Conservation (phyloP, 2,888 invertebrate genomes). For the Camponotus fellah region DNA sequence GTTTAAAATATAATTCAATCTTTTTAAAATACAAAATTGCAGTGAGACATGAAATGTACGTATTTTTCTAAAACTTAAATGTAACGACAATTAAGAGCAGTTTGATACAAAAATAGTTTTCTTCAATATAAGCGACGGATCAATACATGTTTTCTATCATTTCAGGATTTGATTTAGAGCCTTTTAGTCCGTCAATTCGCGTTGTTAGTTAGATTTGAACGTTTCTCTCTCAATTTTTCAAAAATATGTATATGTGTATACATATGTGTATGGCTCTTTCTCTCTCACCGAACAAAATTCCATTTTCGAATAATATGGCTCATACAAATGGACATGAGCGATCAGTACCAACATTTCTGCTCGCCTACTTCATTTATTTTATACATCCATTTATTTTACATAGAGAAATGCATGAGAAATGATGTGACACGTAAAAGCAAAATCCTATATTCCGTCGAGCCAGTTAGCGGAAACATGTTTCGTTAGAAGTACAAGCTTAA, state of each 20-base stretch:
- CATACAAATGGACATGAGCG: neutral
- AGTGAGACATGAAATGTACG: neutral
- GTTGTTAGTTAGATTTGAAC: neutral
- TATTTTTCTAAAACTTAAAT: conserved; percentile 1
- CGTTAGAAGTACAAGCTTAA: conserved; percentile 3
- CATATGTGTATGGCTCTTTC: neutral
- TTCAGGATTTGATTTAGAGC: conserved; percentile 1
- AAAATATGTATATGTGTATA: neutral
- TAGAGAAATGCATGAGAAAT: neutral
- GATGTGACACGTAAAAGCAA: conserved; percentile 18
- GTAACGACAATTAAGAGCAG: neutral
- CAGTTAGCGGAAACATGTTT: conserved; percentile 31
- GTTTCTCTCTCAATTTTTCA: neutral
- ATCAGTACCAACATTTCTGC: neutral
- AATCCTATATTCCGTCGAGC: conserved; percentile 12
- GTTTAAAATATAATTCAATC: conserved; percentile 13
- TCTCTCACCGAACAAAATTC: neutral
- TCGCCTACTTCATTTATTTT: neutral
- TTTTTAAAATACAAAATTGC: neutral
- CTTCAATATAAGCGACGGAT: neutral
- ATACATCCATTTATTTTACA: neutral
- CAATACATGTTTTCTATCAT: conserved; percentile 7
- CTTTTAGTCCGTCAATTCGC: neutral
- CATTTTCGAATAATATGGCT: neutral
- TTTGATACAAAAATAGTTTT: neutral